These are phyloP conservation scores for Leucophora obtusa DNA, from an alignment of 2,888 invertebrate species.

Conservation along the genomic window DNA sequence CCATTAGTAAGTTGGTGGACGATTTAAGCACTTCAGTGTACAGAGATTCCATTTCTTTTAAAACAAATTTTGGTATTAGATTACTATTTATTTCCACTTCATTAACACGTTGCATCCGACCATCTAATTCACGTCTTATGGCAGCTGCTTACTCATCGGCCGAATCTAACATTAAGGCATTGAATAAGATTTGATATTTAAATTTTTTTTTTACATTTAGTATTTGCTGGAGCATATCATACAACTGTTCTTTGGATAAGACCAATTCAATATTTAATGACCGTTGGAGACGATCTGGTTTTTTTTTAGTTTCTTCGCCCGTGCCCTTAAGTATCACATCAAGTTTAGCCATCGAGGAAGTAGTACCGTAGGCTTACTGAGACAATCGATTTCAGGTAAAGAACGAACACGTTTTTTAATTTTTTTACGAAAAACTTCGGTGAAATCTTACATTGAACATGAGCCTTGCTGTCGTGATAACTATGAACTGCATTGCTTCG, in stretches of 20 bases:
- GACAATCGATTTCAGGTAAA: conserved; percentile 98
- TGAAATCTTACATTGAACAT: conserved; percentile 98
- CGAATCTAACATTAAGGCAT: conserved; percentile 98
- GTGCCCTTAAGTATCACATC: conserved; percentile 98
- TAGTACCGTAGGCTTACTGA: conserved; percentile 98
- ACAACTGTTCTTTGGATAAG: conserved; percentile 98
- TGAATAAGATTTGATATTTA: conserved; percentile 99
- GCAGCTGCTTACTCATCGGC: conserved; percentile 99
- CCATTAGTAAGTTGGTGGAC: conserved; percentile 98
- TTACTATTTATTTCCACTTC: conserved; percentile 99
- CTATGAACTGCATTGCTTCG: conserved; percentile 99
- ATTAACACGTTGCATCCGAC: conserved; percentile 96
- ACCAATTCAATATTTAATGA: conserved; percentile 95
- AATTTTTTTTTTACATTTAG: conserved; percentile 99
- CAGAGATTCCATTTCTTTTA: conserved; percentile 99
- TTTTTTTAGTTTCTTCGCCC: conserved; percentile 92
- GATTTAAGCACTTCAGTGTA: conserved; percentile 99
- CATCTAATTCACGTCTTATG: conserved; percentile 98
- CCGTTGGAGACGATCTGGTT: conserved; percentile 92
- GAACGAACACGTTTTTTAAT: conserved; percentile 99
- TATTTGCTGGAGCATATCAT: conserved; percentile 99
- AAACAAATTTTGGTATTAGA: conserved; percentile 98
- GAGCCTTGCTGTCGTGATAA: conserved; percentile 97
- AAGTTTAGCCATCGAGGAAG: conserved; percentile 99
- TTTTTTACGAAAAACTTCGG: conserved; percentile 98